Conservation (phyloP, 2,797 vertebrate genomes). For the Sebastes steindachneri region DNA sequence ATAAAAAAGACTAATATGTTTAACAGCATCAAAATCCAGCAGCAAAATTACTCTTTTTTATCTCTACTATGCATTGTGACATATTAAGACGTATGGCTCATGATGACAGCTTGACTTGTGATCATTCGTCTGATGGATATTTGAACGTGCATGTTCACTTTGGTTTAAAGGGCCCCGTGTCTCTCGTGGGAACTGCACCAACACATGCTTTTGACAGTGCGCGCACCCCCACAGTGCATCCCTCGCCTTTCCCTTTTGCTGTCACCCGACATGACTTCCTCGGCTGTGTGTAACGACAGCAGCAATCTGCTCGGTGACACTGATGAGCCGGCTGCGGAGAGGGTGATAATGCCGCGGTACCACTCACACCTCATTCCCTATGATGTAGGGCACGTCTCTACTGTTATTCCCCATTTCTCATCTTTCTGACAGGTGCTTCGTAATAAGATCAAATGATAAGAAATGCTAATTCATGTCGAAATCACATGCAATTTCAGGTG, state of each 20-base stretch:
- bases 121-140: slow-evolving; percentile 68
- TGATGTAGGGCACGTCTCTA: slow-evolving; percentile 71
- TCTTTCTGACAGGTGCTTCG: slow-evolving; percentile 66
- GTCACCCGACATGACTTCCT: slow-evolving; percentile 77
- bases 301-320: slow-evolving; percentile 77
- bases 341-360: slow-evolving; percentile 59
- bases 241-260: slow-evolving; percentile 49
- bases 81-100: slow-evolving; percentile 15
- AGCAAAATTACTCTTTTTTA: neutral
- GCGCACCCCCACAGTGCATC: slow-evolving; percentile 51
- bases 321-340: slow-evolving; percentile 69
- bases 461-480: slow-evolving; percentile 76
- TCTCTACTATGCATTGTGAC: neutral
- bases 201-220: slow-evolving; percentile 54
- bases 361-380: slow-evolving; percentile 64
- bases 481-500: slow-evolving; percentile 77
- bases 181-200: slow-evolving; percentile 56
- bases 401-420: slow-evolving; percentile 70
- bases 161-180: slow-evolving; percentile 62
- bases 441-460: slow-evolving; percentile 77
- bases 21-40: neutral
- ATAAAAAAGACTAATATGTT: neutral
- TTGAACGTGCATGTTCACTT: slow-evolving; percentile 66
- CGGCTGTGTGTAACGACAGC: slow-evolving; percentile 67
- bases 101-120: slow-evolving; percentile 44